Conservation (phyloP, 2,797 vertebrate species). For the Notamacropus eugenii region DNA sequence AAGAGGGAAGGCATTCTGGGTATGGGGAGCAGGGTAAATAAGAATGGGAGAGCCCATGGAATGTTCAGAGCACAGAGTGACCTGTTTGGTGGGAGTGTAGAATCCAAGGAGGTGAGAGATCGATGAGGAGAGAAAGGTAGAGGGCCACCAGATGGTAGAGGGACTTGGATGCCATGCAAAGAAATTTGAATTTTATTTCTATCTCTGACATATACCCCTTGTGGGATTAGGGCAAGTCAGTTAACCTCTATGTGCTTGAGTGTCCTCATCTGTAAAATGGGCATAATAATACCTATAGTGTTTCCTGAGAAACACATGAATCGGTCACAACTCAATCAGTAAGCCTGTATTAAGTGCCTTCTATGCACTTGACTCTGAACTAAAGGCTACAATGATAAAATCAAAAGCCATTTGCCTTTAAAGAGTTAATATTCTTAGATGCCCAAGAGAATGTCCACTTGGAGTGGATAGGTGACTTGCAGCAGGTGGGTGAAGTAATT, state of each 20-base stretch:
- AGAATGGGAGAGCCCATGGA: not conserved
- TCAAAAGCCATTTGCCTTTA: not conserved
- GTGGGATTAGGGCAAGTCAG: not conserved
- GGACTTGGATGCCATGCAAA: not conserved
- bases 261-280: slow-evolving; percentile 35
- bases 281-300: not conserved
- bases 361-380: not conserved
- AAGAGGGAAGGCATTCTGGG: not conserved
- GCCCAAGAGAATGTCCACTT: not conserved
- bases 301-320: slow-evolving; percentile 19
- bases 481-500: not conserved
- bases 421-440: not conserved
- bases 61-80: not conserved
- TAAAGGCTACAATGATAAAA: not conserved
- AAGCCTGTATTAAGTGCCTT: not conserved
- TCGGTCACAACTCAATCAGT: not conserved
- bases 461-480: not conserved
- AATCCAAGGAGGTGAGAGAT: not conserved
- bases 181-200: slow-evolving; percentile 7
- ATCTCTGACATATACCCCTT: not conserved
- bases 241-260: not conserved
- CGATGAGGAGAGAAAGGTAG: not conserved
- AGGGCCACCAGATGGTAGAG: not conserved
- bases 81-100: not conserved
- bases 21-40: not conserved